phyloP scores from a whole-genome alignment of 2,113 vertebrate genomes.

The Guaruba guarouba region DNA sequence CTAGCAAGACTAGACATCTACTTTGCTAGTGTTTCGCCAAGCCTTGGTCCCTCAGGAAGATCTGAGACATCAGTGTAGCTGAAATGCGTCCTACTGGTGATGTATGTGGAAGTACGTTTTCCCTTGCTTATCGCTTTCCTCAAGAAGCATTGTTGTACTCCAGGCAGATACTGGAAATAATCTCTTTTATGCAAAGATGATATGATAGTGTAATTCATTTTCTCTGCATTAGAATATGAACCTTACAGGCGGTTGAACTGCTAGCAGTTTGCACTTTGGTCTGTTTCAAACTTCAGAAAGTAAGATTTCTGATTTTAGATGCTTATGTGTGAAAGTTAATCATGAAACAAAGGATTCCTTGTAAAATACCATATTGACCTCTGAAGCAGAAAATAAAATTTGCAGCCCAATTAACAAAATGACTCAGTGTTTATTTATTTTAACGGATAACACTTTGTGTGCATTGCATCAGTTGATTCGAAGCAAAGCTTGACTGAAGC shows the following conservation, averaged over 20 bases:
- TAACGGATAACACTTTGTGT: background rate
- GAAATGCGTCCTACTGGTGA: background rate
- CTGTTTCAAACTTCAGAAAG: background rate
- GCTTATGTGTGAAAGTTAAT: background rate
- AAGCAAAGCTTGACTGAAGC: background rate
- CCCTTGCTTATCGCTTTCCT: background rate
- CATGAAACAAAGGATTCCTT: background rate
- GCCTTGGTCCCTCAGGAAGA: background rate
- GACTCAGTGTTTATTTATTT: background rate
- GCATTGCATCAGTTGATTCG: background rate
- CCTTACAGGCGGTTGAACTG: background rate
- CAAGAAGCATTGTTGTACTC: background rate
- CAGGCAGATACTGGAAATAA: background rate
- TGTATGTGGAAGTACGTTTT: background rate
- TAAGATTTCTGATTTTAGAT: background rate
- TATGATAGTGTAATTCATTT: background rate
- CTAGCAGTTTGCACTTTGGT: background rate
- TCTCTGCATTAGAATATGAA: background rate
- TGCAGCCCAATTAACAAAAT: background rate
- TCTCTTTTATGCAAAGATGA: background rate
- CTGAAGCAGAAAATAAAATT: background rate
- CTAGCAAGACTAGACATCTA: background rate
- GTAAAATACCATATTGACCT: background rate
- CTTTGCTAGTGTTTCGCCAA: background rate
- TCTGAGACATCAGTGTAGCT: background rate